Evolutionary conservation across 2,888 invertebrate genomes (phyloP), one percentile per base, ranked within the genome.

Genomic region (Patella ulyssiponensis): DNA sequence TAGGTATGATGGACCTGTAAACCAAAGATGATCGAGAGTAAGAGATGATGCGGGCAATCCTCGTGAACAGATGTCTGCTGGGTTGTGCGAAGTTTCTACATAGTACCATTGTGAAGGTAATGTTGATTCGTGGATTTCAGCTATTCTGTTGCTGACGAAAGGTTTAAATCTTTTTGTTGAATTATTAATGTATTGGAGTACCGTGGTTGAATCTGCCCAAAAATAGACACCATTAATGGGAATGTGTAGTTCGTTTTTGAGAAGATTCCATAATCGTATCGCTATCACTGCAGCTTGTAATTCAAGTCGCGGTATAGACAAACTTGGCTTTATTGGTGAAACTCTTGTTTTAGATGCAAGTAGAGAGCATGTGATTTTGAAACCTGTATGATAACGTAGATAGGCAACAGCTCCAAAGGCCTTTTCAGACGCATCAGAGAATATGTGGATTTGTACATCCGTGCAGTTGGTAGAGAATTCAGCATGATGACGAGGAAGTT

Each of bases 181-280:
- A n/a, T 72, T 72, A 51, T 72, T 72, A n/a, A 72, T 52, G 11
- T 72, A 72, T 54, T 72, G 72, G 2, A 72, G 33, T 12, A 72
- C 72, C 23, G 52, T 58, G 17, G 58, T 58, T 14, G 58, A 58
- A 58, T 58, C 56, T 17, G 56, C 5, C 56, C 56, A 56, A 17
- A 71, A 71, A 12, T 33, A 44, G 17, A 27, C 44, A 52, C 17
- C 52, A 44, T 71, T 9, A 71, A 71, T 7, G n/a, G 44, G 44
- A 44, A 71, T n/a, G 12, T 27, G 71, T n/a, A 71, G 51, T 17
- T 72, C 53, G 15, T 72, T 72, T 14, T 52, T 72, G 17, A 44
- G 51, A 17, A 52, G 44, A 17, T 44, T 53, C 72, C 72, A 72
- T 52, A 72, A 72, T 52, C 72, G 44, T 15, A 72, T 17, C 14